These are phyloP conservation scores for Gymnarchus niloticus DNA, from an alignment of 2,113 vertebrate genomes.

Conservation along the genomic window DNA sequence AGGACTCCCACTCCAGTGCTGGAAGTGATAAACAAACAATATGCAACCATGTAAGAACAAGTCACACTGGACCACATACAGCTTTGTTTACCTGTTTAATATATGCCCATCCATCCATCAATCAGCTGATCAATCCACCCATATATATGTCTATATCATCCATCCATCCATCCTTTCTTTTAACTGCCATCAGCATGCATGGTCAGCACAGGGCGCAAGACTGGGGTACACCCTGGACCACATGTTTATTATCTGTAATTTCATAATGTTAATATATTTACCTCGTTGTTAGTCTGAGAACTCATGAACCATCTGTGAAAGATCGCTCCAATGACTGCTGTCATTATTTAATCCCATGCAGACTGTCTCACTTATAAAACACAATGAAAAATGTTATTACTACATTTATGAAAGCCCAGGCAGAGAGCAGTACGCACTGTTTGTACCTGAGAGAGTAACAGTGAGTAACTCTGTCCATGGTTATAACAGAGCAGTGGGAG, in stretches of 20 bases:
- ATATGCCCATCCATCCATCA: not conserved
- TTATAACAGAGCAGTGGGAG: too few species aligned
- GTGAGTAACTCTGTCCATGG: too few species aligned
- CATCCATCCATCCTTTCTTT: too few species aligned
- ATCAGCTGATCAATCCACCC: too few species aligned
- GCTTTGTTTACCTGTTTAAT: not conserved
- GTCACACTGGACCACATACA: not conserved
- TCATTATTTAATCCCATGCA: not conserved
- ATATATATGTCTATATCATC: not conserved
- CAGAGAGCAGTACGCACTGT: not conserved
- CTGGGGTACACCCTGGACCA: too few species aligned
- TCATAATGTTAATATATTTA: not conserved
- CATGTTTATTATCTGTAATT: not conserved
- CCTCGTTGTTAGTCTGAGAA: not conserved
- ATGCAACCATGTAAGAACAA: not conserved
- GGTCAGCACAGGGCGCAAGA: too few species aligned
- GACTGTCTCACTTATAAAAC: not conserved
- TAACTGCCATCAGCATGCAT: too few species aligned
- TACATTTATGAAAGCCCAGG: constrained; percentile 3
- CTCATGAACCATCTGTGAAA: not conserved
- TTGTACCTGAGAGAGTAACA: not conserved
- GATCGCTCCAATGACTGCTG: not conserved
- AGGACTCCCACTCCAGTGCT: not conserved
- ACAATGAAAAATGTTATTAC: not conserved
- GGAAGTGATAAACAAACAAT: not conserved